Conservation (phyloP, 2,797 vertebrate species). For the Lates japonicus region DNA sequence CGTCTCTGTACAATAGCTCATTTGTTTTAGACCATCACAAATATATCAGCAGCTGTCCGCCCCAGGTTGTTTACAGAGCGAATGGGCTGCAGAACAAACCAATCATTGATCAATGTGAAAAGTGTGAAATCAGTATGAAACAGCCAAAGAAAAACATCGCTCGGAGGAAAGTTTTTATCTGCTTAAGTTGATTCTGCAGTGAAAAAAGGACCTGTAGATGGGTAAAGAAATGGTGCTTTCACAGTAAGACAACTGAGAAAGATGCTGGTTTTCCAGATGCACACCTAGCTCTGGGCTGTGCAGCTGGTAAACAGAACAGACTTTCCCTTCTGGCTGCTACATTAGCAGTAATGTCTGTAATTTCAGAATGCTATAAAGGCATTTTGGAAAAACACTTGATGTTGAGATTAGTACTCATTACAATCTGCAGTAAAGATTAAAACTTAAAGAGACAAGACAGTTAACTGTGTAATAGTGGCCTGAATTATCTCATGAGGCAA, state of each 20-base stretch:
- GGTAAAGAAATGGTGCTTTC: constrained; percentile 10
- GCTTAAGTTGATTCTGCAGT: constrained; percentile 17
- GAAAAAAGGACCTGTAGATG: constrained; percentile 45
- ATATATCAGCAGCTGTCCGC: constrained; percentile 39
- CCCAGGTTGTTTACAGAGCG: constrained; percentile 69
- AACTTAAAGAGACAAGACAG: neutral
- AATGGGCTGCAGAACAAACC: constrained; percentile 46
- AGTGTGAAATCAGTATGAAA: constrained; percentile 56
- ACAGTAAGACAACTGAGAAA: constrained; percentile 13
- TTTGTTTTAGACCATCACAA: constrained; percentile 62
- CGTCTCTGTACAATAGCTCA: constrained; percentile 54
- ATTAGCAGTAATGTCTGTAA: constrained; percentile 16
- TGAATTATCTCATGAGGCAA: neutral
- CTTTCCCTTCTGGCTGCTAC: neutral
- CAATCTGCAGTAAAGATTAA: neutral
- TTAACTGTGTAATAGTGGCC: neutral
- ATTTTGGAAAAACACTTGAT: neutral
- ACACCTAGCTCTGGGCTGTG: constrained; percentile 39
- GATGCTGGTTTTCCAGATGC: constrained; percentile 22
- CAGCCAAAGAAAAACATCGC: constrained; percentile 47
- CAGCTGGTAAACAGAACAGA: constrained; percentile 15
- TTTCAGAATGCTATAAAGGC: constrained; percentile 28
- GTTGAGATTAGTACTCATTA: neutral
- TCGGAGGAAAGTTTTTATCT: constrained; percentile 53
- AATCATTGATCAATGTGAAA: constrained; percentile 64